Evolutionary conservation across 2,888 invertebrate species (phyloP).

Genomic region (Drosophila austrosaltans): DNA sequence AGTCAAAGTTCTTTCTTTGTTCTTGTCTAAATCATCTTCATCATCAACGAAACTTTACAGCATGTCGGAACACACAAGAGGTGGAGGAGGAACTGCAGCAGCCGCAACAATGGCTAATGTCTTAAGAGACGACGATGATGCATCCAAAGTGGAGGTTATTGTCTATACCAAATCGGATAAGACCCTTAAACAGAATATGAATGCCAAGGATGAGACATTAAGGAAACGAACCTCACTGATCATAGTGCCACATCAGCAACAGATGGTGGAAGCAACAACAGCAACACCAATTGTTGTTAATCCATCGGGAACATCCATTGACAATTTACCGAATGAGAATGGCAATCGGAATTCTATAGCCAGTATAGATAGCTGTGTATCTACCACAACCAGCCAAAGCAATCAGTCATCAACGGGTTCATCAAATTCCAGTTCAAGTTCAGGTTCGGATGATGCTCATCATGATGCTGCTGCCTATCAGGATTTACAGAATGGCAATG

Average conservation of each 20-base stretch:
- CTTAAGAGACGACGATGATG: conserved; percentile 52
- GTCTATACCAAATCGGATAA: conserved; percentile 82
- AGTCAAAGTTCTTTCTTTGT: conserved; percentile 5
- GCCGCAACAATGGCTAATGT: conserved; percentile 26
- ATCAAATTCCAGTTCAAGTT: conserved; percentile 37
- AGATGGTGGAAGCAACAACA: conserved; percentile 48
- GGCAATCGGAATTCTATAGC: conserved; percentile 82
- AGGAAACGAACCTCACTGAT: conserved; percentile 83
- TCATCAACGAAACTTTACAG: conserved; percentile 43
- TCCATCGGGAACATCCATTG: not conserved
- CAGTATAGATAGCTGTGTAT: conserved; percentile 82
- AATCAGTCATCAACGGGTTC: conserved; percentile 59
- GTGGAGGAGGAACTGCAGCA: conserved; percentile 51
- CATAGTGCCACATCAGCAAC: conserved; percentile 80
- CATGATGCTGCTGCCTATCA: conserved; percentile 78
- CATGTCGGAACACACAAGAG: conserved; percentile 54
- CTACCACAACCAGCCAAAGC: conserved; percentile 73
- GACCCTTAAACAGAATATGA: conserved; percentile 83
- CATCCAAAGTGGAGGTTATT: conserved; percentile 81
- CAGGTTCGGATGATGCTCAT: conserved; percentile 67
- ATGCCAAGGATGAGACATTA: conserved; percentile 82
- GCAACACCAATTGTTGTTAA: conserved; percentile 40
- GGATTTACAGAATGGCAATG: conserved; percentile 82
- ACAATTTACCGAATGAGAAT: conserved; percentile 35
- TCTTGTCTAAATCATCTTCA: conserved; percentile 9